Conservation (phyloP, 2,113 vertebrate species). For the Oryctolagus cuniculus region DNA sequence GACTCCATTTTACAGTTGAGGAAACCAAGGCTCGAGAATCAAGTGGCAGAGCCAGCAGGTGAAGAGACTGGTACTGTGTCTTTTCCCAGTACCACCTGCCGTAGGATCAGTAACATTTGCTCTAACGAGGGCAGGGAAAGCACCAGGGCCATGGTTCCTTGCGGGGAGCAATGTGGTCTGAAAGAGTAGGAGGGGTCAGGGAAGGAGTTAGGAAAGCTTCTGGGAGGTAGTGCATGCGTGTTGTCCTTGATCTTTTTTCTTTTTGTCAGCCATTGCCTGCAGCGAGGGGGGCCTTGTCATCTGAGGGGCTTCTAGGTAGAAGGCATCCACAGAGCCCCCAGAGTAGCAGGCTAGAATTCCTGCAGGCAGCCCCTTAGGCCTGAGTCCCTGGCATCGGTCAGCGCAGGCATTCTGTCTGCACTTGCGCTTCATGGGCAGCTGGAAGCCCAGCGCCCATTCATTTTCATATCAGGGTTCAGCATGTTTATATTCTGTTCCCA, state of each 20-base stretch:
- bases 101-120: not conserved
- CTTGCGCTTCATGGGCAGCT: not conserved
- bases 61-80: not conserved
- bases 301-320: not conserved
- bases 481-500: constrained; percentile 51
- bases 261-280: constrained; percentile 21
- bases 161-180: not conserved
- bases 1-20: constrained; percentile 31
- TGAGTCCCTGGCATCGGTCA: not conserved
- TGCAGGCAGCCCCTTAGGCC: not conserved
- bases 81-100: not conserved
- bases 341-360: not conserved
- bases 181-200: not conserved
- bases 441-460: constrained; percentile 16
- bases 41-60: not conserved
- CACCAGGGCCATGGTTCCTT: not conserved
- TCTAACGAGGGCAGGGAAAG: not conserved
- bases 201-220: constrained; percentile 21
- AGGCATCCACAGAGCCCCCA: constrained; percentile 4
- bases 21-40: constrained; percentile 40
- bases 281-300: not conserved
- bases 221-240: constrained; percentile 43
- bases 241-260: constrained; percentile 45
- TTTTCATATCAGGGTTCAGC: constrained; percentile 50
- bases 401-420: not conserved